phyloP scores from a whole-genome alignment of 2,888 invertebrate species.

The Sinopyrophorus schimmeli region DNA sequence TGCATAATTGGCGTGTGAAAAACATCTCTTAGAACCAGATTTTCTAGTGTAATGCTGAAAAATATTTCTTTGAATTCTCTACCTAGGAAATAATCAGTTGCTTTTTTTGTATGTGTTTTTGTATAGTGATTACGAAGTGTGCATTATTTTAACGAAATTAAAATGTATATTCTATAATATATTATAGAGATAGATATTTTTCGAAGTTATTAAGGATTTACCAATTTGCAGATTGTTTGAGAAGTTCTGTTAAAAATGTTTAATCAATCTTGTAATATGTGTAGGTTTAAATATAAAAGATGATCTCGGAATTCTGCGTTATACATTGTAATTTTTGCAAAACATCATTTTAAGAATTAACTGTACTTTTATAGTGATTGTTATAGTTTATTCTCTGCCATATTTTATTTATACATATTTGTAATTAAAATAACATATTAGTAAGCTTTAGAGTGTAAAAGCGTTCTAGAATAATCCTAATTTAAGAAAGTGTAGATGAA shows the following conservation, averaged over 20 bases:
- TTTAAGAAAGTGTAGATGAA: too few relatives aligned
- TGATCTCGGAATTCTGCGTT: constrained; percentile 14
- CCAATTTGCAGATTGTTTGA: neutral
- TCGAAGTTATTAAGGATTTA: constrained; percentile 10
- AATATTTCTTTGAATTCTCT: neutral
- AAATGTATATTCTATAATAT: constrained; percentile 2
- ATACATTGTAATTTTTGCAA: constrained; percentile 9
- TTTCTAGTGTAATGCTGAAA: constrained; percentile 16
- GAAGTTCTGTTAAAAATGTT: neutral
- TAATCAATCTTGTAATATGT: neutral
- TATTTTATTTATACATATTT: too few relatives aligned
- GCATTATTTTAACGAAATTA: constrained; percentile 21
- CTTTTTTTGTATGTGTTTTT: constrained; percentile 20
- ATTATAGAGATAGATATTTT: constrained; percentile 13
- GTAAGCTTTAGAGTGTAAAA: too few relatives aligned
- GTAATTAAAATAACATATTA: too few relatives aligned
- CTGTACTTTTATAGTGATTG: too few relatives aligned
- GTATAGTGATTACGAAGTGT: constrained; percentile 23
- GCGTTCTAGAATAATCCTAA: too few relatives aligned
- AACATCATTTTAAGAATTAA: constrained; percentile 11
- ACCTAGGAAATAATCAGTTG: constrained; percentile 19
- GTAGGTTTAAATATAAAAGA: constrained; percentile 13
- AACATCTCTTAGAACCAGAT: constrained; percentile 18
- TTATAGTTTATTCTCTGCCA: too few relatives aligned
- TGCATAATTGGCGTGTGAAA: constrained; percentile 19